Evolutionary conservation across 2,888 invertebrate genomes (phyloP).

Genomic region (Salticus scenicus): DNA sequence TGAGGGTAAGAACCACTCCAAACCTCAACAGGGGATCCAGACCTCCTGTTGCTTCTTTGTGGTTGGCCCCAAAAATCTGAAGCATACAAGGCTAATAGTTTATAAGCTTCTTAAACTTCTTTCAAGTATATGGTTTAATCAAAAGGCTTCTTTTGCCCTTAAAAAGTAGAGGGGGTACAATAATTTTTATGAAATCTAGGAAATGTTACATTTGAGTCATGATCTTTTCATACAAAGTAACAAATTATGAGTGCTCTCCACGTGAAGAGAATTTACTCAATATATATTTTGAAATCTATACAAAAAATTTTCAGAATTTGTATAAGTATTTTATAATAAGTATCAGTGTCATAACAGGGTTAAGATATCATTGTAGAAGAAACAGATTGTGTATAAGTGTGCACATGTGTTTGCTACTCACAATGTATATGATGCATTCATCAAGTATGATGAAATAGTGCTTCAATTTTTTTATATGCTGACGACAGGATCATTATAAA

Average conservation of each 20-base stretch:
- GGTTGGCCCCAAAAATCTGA: slow-evolving; percentile 9
- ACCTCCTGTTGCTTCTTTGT: slow-evolving; percentile 42
- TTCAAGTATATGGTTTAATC: slow-evolving; percentile 12
- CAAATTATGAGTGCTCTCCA: background rate
- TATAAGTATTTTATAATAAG: background rate
- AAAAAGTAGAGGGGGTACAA: background rate
- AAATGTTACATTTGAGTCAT: background rate
- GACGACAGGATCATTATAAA: no score
- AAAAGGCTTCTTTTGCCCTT: background rate
- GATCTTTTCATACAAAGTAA: background rate
- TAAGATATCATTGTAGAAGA: background rate
- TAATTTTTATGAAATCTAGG: background rate
- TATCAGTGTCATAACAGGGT: background rate
- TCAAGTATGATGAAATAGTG: no score
- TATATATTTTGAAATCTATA: no score
- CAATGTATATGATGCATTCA: no score
- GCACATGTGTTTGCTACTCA: no score
- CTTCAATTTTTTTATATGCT: no score
- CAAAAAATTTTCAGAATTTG: no score
- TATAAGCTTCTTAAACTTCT: slow-evolving; percentile 52
- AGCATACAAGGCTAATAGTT: slow-evolving; percentile 56
- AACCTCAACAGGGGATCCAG: slow-evolving; percentile 27
- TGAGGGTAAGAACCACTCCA: slow-evolving; percentile 59
- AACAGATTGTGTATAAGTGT: no score
- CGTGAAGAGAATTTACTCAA: no score